Evolutionary conservation across 2,113 vertebrate species (phyloP).

Genomic region (Ciconia boyciana): DNA sequence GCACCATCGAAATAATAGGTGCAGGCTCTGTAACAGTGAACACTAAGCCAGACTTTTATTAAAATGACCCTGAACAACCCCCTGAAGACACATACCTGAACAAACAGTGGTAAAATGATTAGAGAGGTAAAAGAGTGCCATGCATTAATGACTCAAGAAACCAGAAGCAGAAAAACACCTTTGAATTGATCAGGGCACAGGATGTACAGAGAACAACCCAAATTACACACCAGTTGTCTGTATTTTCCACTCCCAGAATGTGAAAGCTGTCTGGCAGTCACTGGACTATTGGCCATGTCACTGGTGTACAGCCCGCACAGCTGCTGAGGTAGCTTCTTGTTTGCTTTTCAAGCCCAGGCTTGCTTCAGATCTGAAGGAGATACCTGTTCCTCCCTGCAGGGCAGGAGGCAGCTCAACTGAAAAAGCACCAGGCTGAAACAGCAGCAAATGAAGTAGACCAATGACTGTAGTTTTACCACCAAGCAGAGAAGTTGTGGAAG

Average conservation of each 20-base stretch:
- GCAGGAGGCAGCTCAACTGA: background rate
- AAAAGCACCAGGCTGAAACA: background rate
- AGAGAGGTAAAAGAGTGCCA: background rate
- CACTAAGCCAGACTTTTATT: background rate
- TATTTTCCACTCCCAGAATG: background rate
- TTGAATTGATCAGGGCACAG: background rate
- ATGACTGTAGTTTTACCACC: background rate
- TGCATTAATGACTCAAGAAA: background rate
- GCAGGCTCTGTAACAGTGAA: background rate
- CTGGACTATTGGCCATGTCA: background rate
- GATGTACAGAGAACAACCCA: background rate
- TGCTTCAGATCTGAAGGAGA: background rate
- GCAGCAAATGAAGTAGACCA: background rate
- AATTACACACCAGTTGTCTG: background rate
- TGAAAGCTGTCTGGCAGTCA: background rate
- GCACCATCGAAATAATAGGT: background rate
- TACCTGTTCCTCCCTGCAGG: background rate
- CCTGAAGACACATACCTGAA: background rate
- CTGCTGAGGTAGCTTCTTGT: background rate
- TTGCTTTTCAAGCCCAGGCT: background rate
- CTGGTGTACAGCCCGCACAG: rapidly evolving
- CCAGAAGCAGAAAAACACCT: background rate
- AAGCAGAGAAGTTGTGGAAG: background rate
- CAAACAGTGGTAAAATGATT: background rate
- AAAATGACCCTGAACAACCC: background rate